Evolutionary conservation across 2,888 invertebrate species (phyloP), one percentile per base, ranked within the genome.

Genomic region (Limenitis arthemis): DNA sequence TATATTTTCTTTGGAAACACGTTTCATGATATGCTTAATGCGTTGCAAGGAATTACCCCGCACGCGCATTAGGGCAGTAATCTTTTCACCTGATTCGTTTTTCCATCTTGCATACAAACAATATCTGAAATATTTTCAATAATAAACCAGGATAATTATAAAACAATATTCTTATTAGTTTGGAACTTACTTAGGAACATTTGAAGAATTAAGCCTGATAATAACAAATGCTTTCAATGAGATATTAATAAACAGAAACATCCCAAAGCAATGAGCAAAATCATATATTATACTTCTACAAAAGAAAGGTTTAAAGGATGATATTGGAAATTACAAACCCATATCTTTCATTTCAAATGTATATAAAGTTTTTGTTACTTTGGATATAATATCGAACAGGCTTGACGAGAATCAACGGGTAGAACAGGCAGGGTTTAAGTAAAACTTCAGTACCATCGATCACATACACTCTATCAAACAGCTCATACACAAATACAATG

Each of bases 81-180:
- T 95, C 42, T 92, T 85, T 54, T 90, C 88, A 8, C 82, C 80
- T 0, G 83, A 73, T 63, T 97, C 96, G 69, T 96, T 96, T 78
- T 99, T 98, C 99, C 99, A 99, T 48, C 96, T 91, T 0, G 95
- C 94, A 75, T 99, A 99, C 58, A 99, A 85, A 62, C 95, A 93
- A 70, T 94, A 95, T 64, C 93, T 93, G 67, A 6, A 63, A 67
- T 2, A 32, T 32, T 34, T 6, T 33, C 36, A 32, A 30, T 68
- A 61, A 30, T 48, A 33, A 5, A 32, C 5, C 12, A 4, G 6
- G 33, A 8, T 20, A 4, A 20, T 9, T 28, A 12, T 8, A 41
- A 29, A 11, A 41, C 30, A 9, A 11, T 31, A 12, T 32, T 31
- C 31, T 29, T 31, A 4, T 8, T 5, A 5, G 20, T n/a, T n/a